These are phyloP conservation scores for Oopsacas minuta DNA, from an alignment of 37 sponge, comb jelly and placozoan genomes.

Conservation along the genomic window DNA sequence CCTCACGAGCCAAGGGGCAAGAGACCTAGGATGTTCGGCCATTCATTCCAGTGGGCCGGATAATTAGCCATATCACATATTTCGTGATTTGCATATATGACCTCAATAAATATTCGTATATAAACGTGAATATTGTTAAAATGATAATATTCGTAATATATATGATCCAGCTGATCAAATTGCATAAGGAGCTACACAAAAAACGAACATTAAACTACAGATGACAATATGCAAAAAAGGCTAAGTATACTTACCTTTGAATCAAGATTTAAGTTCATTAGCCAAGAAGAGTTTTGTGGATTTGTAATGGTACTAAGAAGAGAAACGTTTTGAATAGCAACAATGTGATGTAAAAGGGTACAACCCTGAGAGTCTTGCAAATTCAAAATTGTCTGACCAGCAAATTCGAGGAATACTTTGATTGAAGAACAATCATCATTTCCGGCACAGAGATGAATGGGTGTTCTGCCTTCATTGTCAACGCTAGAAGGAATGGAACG, in stretches of 20 bases:
- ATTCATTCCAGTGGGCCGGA: too few relatives aligned
- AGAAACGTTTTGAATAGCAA: background rate
- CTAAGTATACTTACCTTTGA: slow-evolving; percentile 13
- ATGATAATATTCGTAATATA: too few relatives aligned
- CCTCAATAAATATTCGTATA: too few relatives aligned
- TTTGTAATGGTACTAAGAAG: background rate
- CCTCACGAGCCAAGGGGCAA: too few relatives aligned
- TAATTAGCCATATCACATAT: too few relatives aligned
- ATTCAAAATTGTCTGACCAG: background rate
- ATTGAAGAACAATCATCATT: background rate
- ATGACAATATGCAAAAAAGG: too few relatives aligned
- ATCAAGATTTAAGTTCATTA: background rate
- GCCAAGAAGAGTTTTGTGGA: background rate
- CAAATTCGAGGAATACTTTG: background rate
- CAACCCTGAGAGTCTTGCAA: background rate
- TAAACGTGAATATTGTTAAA: too few relatives aligned
- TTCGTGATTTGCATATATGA: too few relatives aligned
- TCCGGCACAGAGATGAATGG: background rate
- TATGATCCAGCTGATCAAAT: too few relatives aligned
- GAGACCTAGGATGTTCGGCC: too few relatives aligned
- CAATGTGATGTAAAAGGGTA: background rate
- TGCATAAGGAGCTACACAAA: too few relatives aligned
- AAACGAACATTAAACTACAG: too few relatives aligned
- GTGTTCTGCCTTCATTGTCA: slow-evolving; percentile 2
- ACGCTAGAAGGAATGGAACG: background rate